Evolutionary conservation across 2,113 vertebrate species (phyloP).

Genomic region (Chlamydotis undulata): DNA sequence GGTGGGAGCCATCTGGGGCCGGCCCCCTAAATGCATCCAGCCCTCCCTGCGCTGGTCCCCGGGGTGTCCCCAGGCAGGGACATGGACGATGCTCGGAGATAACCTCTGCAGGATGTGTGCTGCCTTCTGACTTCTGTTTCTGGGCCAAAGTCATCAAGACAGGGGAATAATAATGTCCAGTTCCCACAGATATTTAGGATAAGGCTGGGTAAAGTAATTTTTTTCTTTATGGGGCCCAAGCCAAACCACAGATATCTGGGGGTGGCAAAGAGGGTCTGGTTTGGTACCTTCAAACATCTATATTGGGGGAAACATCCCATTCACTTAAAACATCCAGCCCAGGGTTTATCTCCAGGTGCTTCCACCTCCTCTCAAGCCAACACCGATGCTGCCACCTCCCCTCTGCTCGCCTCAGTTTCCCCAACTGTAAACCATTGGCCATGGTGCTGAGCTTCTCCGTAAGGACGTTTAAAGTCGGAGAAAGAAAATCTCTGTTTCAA

Average conservation of each 20-base stretch:
- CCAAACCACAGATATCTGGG: neutral
- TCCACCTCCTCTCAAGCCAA: neutral
- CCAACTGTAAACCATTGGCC: neutral
- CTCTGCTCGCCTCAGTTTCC: neutral
- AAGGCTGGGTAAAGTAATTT: neutral
- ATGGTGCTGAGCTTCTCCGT: neutral
- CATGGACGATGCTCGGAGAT: neutral
- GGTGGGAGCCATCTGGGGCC: neutral
- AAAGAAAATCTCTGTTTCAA: neutral
- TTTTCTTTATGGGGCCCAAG: neutral
- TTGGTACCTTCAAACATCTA: neutral
- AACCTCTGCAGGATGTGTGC: conserved; percentile 46
- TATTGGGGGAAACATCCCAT: neutral
- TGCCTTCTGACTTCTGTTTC: conserved; percentile 32
- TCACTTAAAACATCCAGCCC: neutral
- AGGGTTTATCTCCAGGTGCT: neutral
- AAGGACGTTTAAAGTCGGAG: neutral
- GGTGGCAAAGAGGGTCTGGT: neutral
- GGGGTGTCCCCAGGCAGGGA: neutral
- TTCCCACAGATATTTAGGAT: conserved; percentile 54
- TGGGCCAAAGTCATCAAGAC: conserved; percentile 19
- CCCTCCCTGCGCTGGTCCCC: neutral
- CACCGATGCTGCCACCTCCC: neutral
- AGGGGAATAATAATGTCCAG: conserved; percentile 21
- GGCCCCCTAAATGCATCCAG: neutral